Evolutionary conservation across 2,797 vertebrate genomes (phyloP), one percentile per base, ranked within the genome.

Genomic region (Crocodylus rhombifer): DNA sequence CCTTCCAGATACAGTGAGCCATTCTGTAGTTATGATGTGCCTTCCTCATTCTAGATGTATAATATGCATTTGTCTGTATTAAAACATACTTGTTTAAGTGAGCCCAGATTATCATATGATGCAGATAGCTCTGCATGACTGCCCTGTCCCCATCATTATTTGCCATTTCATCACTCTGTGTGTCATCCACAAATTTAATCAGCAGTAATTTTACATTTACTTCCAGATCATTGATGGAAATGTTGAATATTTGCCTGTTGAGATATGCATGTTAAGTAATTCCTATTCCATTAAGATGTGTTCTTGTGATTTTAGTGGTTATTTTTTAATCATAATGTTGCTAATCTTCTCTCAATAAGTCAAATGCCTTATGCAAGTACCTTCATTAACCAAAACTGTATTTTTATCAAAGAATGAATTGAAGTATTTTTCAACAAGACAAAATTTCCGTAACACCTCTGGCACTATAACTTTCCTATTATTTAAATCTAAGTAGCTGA

Each of bases 381-480:
- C 14, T 91, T 71, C 93, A 90, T 87, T 76, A 94, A 87, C 84
- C 57, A 93, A 93, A 92, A 80, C n/a, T 58, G 12, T 51, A 90
- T 88, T 94, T 94, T 95, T 92, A 88, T 89, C 71, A 86, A 87
- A 90, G 90, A 91, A 92, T 94, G 86, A 88, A 83, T 36, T 18
- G 64, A 93, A 67, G 36, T 10, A 7, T 75, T 80, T 51, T 51
- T 51, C 84, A 36, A 87, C 51, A 90, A 93, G 84, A 83, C 33
- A 42, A 2, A 67, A 81, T 87, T 84, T 56, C 15, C 67, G 14
- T 81, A 88, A 60, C 73, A 89, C 93, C 86, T 91, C 25, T 9
- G 80, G 57, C 64, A 12, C 21, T 84, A 71, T 76, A 42, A 77
- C 73, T 17, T 84, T 2, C 64, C 73, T 94, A 56, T 87, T 91